phyloP scores from a whole-genome alignment of 2,797 vertebrate genomes.

The Microtus agrestis region DNA sequence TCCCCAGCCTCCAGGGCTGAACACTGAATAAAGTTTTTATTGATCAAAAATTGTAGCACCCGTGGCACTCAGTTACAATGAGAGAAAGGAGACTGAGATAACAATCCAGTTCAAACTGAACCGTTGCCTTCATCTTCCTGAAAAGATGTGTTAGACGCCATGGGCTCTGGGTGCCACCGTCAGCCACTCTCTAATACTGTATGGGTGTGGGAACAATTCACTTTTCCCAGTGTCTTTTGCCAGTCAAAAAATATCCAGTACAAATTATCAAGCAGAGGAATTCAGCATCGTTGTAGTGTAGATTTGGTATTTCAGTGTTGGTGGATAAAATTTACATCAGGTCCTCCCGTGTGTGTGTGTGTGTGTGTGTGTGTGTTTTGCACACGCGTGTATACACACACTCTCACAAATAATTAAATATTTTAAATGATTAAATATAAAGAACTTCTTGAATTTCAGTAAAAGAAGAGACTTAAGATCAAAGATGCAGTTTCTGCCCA shows the following conservation, averaged over 20 bases:
- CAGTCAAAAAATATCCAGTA: no score
- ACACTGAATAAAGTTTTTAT: background rate
- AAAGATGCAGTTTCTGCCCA: background rate
- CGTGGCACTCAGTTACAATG: background rate
- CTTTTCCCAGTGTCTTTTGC: background rate
- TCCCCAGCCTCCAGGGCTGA: background rate
- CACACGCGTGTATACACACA: background rate
- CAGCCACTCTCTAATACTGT: background rate
- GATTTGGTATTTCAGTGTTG: background rate
- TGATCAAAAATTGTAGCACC: background rate
- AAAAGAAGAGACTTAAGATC: background rate
- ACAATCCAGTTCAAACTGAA: background rate
- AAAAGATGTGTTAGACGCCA: background rate
- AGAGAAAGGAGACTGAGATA: background rate
- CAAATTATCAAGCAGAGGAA: background rate
- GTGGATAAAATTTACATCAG: background rate
- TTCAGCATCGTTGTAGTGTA: fast-evolving
- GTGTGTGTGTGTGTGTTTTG: no score
- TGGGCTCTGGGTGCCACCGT: background rate
- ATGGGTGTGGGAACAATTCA: background rate
- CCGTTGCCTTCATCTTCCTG: background rate
- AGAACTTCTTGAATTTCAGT: background rate
- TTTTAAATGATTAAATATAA: background rate
- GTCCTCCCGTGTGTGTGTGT: no score
- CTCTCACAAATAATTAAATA: background rate